phyloP scores from a whole-genome alignment of 2,113 vertebrate genomes.

The Myodes glareolus region DNA sequence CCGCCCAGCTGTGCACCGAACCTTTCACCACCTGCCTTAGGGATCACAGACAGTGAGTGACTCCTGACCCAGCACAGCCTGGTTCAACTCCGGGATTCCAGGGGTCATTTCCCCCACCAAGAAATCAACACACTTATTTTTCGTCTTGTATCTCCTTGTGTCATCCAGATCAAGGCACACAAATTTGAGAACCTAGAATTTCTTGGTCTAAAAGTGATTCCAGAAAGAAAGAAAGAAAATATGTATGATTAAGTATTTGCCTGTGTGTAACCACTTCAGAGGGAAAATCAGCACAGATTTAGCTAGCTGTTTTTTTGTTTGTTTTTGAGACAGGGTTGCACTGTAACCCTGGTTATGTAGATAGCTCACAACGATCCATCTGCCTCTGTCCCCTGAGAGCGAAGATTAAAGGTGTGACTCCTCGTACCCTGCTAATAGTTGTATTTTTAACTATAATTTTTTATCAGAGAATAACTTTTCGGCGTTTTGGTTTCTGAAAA shows the following conservation, averaged over 20 bases:
- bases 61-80: neutral
- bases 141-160: neutral
- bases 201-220: neutral
- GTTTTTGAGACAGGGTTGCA: neutral
- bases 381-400: neutral
- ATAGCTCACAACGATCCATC: neutral
- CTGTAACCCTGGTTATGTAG: neutral
- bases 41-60: neutral
- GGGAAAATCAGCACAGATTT: neutral
- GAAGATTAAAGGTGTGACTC: too few species aligned
- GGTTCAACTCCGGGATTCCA: neutral
- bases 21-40: neutral
- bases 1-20: neutral
- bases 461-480: neutral
- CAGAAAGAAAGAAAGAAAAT: neutral
- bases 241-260: neutral
- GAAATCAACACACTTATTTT: neutral
- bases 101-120: neutral
- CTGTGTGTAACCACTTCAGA: neutral
- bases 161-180: neutral
- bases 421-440: neutral
- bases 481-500: neutral
- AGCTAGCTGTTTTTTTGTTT: neutral
- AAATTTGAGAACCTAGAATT: constrained; percentile 48
- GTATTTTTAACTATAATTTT: neutral